Percentiles rank a stretch among this genome's conserved stretches.
These are phyloP conservation scores for Platynereis dumerilii DNA, from an alignment of 2,888 invertebrate genomes.

Conservation along the genomic window DNA sequence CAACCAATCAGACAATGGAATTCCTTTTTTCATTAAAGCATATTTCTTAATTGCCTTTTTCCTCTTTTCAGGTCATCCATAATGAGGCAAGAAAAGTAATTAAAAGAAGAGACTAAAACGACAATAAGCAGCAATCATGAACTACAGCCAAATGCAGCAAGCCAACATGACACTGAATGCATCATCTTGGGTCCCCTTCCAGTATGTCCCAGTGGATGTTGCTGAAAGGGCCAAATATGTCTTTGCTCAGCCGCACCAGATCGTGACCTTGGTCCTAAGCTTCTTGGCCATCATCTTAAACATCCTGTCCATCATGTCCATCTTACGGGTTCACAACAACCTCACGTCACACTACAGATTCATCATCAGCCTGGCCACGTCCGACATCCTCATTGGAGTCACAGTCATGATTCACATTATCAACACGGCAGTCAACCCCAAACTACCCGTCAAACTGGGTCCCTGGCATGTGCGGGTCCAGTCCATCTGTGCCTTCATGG, in stretches of 20 bases:
- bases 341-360: constrained; percentile 49
- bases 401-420: constrained; percentile 44
- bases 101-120: too few species aligned
- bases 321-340: constrained; percentile 39
- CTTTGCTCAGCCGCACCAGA: constrained; percentile 23
- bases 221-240: constrained; percentile 11
- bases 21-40: too few species aligned
- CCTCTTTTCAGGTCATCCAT: too few species aligned
- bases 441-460: constrained; percentile 18
- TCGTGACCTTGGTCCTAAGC: constrained; percentile 30
- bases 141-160: too few species aligned
- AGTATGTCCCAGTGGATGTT: constrained; percentile 11
- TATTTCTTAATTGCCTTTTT: too few species aligned
- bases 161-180: too few species aligned
- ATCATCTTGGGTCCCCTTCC: too few species aligned
- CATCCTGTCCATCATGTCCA: constrained; percentile 46
- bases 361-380: constrained; percentile 47
- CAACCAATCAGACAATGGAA: too few species aligned
- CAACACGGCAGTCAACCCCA: constrained; percentile 43
- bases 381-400: constrained; percentile 48
- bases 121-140: too few species aligned
- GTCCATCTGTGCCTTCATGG: constrained; percentile 43
- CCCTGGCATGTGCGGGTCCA: constrained; percentile 35
- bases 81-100: too few species aligned
- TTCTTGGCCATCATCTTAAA: constrained; percentile 44